Conservation (phyloP, 2,797 vertebrate species). For the Muraenolepis orangiensis region DNA sequence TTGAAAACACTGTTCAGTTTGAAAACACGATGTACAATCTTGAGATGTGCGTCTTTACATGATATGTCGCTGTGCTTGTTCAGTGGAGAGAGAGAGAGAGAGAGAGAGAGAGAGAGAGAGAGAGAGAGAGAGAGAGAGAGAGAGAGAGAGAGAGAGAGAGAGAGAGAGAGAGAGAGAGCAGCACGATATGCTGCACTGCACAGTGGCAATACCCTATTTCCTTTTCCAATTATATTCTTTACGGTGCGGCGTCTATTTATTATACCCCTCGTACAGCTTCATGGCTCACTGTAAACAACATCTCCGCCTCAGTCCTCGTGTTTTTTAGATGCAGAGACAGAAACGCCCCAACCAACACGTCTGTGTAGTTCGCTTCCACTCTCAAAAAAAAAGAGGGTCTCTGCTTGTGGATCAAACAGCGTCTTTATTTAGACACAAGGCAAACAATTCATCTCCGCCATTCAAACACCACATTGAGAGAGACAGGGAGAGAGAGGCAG, state of each 20-base stretch:
- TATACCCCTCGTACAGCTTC: neutral
- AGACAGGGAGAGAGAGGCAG: no score
- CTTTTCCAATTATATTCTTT: conserved; percentile 1
- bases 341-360: conserved; percentile 45
- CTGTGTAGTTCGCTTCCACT: conserved; percentile 7
- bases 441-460: conserved; percentile 65
- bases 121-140: no score
- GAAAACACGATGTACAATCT: neutral
- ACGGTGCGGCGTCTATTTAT: neutral
- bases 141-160: no score
- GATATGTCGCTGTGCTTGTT: neutral
- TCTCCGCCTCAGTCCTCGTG: neutral
- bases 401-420: conserved; percentile 52
- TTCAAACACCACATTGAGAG: conserved; percentile 46
- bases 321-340: conserved; percentile 18
- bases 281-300: neutral
- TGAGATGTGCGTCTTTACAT: neutral
- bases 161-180: neutral
- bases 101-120: no score
- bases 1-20: neutral
- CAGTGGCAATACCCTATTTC: conserved; percentile 36
- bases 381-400: conserved; percentile 12
- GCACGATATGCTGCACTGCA: conserved; percentile 10
- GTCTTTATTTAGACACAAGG: conserved; percentile 42
- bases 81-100: neutral